A percentile compares a stretch with the other conserved stretches of the same genome.
Conservation (phyloP, 2,113 vertebrate species). For the Heloderma charlesbogerti region DNA sequence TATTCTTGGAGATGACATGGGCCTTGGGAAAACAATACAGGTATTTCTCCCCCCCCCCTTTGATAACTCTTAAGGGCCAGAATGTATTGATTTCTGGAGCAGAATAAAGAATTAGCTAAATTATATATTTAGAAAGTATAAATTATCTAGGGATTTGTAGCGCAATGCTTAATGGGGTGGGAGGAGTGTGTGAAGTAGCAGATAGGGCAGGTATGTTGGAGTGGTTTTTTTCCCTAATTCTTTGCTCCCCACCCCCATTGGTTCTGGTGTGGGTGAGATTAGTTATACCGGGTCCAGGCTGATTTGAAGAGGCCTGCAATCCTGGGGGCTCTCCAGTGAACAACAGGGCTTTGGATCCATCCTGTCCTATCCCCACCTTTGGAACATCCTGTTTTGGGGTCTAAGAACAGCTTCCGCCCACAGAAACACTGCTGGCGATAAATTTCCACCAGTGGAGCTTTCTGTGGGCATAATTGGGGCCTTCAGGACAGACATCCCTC, state of each 20-base stretch:
- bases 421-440: neutral
- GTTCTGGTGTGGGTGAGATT: neutral
- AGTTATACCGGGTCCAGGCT: neutral
- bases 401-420: neutral
- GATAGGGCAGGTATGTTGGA: too few relatives aligned
- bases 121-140: neutral
- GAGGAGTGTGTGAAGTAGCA: neutral
- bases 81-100: neutral
- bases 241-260: neutral
- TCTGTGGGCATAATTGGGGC: neutral
- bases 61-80: neutral
- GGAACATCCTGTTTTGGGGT: neutral
- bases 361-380: neutral
- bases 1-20: slow-evolving; percentile 98
- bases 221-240: neutral
- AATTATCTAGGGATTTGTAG: neutral
- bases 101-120: neutral
- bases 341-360: neutral
- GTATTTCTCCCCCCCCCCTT: slow-evolving; percentile 72
- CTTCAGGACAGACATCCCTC: neutral
- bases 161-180: neutral
- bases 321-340: neutral
- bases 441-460: neutral
- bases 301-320: too few relatives aligned
- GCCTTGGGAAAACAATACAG: slow-evolving; percentile 97